A percentile compares a stretch with the other conserved stretches of the same genome.
Evolutionary conservation across 2,797 vertebrate genomes (phyloP).

Genomic region (Paedocypris micromegethes): DNA sequence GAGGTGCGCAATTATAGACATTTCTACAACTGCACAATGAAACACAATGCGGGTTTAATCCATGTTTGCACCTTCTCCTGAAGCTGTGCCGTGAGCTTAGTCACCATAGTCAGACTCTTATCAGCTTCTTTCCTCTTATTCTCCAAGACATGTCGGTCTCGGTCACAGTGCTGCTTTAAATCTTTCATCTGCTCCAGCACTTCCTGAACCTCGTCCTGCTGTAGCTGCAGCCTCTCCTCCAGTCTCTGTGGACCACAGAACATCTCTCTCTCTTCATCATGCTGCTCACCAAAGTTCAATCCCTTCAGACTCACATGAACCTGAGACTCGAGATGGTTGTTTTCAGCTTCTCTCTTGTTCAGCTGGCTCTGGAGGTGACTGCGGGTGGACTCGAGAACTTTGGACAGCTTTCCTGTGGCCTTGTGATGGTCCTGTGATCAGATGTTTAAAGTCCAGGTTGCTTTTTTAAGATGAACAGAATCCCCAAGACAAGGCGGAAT

Average conservation of each 20-base stretch:
- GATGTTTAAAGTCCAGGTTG: too few species aligned
- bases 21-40: too few species aligned
- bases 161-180: constrained; percentile 44
- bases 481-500: too few species aligned
- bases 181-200: constrained; percentile 47
- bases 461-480: too few species aligned
- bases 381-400: constrained; percentile 72
- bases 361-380: constrained; percentile 76
- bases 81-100: constrained; percentile 52
- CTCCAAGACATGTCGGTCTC: constrained; percentile 43
- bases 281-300: neutral
- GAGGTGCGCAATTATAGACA: too few species aligned
- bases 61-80: constrained; percentile 58
- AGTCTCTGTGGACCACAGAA: constrained; percentile 48
- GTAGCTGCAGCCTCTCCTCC: constrained; percentile 52
- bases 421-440: constrained; percentile 70
- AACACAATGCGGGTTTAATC: too few species aligned
- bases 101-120: constrained; percentile 45
- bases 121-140: constrained; percentile 49
- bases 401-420: constrained; percentile 71
- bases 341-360: constrained; percentile 73
- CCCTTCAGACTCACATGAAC: constrained; percentile 64
- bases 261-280: neutral
- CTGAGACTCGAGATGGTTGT: constrained; percentile 65
- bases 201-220: constrained; percentile 45